Conservation (phyloP, 2,888 invertebrate species). For the Petrophora chlorosata region DNA sequence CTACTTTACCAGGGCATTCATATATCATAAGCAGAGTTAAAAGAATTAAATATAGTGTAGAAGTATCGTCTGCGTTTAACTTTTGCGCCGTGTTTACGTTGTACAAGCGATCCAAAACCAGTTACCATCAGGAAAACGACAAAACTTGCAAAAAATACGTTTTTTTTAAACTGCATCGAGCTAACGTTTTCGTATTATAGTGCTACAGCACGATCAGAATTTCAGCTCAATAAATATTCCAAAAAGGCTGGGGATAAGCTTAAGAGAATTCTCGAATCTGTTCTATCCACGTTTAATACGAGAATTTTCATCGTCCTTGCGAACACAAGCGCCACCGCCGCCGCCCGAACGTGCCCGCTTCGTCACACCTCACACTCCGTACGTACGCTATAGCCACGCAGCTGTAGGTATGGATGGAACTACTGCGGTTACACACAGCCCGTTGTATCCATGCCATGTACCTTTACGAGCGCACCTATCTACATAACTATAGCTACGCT, state of each 20-base stretch:
- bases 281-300: conserved; percentile 21
- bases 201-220: conserved; percentile 8
- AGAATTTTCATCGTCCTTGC: conserved; percentile 34
- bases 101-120: too few relatives aligned
- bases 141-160: background rate
- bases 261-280: conserved; percentile 22
- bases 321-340: conserved; percentile 22
- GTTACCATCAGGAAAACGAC: too few relatives aligned
- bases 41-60: too few relatives aligned
- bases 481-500: conserved; percentile 19
- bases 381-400: conserved; percentile 16
- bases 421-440: conserved; percentile 37
- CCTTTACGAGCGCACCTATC: conserved; percentile 33
- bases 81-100: too few relatives aligned
- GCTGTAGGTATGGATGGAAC: conserved; percentile 23
- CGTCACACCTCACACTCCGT: conserved; percentile 38
- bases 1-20: background rate
- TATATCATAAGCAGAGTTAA: too few relatives aligned
- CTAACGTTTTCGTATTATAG: background rate
- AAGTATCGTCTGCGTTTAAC: too few relatives aligned
- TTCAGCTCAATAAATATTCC: conserved; percentile 18
- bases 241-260: conserved; percentile 15
- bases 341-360: conserved; percentile 33
- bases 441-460: conserved; percentile 34
- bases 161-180: background rate